phyloP scores from a whole-genome alignment of 2,797 vertebrate genomes.

The Onychomys arenicola region DNA sequence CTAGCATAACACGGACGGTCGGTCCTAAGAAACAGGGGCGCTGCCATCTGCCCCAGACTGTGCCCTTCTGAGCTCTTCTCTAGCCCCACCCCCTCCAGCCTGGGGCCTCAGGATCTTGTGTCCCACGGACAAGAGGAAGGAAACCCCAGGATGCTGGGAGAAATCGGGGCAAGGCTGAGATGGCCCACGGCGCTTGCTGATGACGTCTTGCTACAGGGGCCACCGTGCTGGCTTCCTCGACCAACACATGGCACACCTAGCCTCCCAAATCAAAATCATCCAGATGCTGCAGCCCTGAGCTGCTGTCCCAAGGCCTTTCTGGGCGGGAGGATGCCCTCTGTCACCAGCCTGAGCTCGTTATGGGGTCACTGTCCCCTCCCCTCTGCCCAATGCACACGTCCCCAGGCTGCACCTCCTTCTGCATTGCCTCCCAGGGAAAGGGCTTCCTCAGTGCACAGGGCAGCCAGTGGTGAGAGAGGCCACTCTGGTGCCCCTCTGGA shows the following conservation, averaged over 20 bases:
- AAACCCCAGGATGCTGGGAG: constrained; percentile 59
- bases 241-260: not conserved
- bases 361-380: not conserved
- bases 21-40: not conserved
- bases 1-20: constrained; percentile 37
- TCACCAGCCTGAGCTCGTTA: constrained; percentile 39
- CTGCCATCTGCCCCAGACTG: constrained; percentile 1
- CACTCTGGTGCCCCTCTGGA: not conserved
- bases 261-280: not conserved
- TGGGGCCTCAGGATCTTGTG: constrained; percentile 56
- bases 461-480: not conserved
- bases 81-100: not conserved
- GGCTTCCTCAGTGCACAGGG: constrained; percentile 6
- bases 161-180: constrained; percentile 40
- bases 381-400: not conserved
- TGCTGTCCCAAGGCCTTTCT: constrained; percentile 7
- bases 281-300: not conserved
- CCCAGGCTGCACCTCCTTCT: constrained; percentile 27
- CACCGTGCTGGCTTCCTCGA: constrained; percentile 22
- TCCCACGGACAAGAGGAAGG: constrained; percentile 53
- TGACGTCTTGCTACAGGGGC: not conserved
- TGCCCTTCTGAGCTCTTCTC: constrained; percentile 55
- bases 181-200: not conserved
- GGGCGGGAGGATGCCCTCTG: not conserved
- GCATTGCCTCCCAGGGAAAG: constrained; percentile 8